A percentile compares a stretch with the other conserved stretches of the same genome.
Conservation (phyloP, 2,797 vertebrate genomes). For the Pempheris klunzingeri region DNA sequence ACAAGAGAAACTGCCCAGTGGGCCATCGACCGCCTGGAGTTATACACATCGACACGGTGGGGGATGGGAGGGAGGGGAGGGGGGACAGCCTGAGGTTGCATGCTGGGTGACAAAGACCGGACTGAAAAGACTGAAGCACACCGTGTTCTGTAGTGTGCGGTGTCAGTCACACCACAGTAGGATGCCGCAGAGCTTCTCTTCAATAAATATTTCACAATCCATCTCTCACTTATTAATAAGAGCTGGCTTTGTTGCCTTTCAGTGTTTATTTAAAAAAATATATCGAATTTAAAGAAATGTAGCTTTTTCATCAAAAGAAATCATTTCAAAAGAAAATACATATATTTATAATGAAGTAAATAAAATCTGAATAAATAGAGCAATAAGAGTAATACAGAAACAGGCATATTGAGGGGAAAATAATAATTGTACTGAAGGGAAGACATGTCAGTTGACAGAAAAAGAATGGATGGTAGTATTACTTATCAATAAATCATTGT, state of each 20-base stretch:
- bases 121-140: conserved; percentile 16
- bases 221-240: not conserved
- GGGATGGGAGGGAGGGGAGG: not conserved
- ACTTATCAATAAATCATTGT: too few relatives aligned
- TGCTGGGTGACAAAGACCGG: conserved; percentile 39
- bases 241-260: not conserved
- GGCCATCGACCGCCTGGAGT: conserved; percentile 28
- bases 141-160: conserved; percentile 3
- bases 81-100: not conserved
- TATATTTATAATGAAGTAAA: too few relatives aligned
- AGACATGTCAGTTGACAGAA: too few relatives aligned
- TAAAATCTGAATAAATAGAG: not conserved
- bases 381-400: not conserved
- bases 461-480: too few relatives aligned
- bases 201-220: not conserved
- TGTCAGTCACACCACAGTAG: not conserved
- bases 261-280: not conserved
- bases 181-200: not conserved
- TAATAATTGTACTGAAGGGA: not conserved
- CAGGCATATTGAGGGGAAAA: not conserved
- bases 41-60: conserved; percentile 5
- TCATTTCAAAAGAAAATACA: not conserved
- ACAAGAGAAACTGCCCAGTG: not conserved
- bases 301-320: not conserved
- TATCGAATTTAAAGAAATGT: not conserved